Percentiles rank a stretch among this genome's conserved stretches.
Conservation (phyloP, 53 echinoderm and acorn worm species). For the Paelopatides confundens region DNA sequence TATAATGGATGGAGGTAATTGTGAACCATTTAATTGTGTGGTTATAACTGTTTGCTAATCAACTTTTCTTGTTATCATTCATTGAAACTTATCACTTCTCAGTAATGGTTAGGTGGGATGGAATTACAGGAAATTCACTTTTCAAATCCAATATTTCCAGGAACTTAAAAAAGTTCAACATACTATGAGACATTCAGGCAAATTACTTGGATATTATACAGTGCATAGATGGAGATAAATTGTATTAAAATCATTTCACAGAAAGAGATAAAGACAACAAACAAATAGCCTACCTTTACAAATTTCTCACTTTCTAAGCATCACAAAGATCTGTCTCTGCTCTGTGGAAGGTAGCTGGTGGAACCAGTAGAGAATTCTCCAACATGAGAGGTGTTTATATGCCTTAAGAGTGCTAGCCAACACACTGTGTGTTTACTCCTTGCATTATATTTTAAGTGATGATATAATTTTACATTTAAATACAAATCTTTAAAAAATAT, state of each 20-base stretch:
- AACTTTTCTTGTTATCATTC: too few species aligned
- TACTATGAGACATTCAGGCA: too few species aligned
- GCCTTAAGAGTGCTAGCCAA: not conserved
- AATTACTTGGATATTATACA: too few species aligned
- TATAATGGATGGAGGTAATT: too few species aligned
- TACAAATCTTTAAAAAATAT: not conserved
- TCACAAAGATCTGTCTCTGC: not conserved
- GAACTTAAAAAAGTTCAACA: too few species aligned
- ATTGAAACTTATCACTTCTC: too few species aligned
- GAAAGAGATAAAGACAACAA: not conserved
- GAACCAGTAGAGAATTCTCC: conserved; percentile 9
- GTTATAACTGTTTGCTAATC: too few species aligned
- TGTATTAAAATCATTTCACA: not conserved
- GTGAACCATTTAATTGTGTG: too few species aligned
- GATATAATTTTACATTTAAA: not conserved
- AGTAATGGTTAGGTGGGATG: too few species aligned
- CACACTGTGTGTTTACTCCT: not conserved
- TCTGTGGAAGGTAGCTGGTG: conserved; percentile 40
- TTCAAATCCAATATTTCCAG: too few species aligned
- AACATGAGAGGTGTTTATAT: not conserved
- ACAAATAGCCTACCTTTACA: not conserved
- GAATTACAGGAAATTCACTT: too few species aligned
- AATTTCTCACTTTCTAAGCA: not conserved
- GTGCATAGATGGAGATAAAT: not conserved
- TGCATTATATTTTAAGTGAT: not conserved